Evolutionary conservation across 2,888 invertebrate genomes (phyloP), one percentile per base, ranked within the genome.

Genomic region (Drosophila conformis): DNA sequence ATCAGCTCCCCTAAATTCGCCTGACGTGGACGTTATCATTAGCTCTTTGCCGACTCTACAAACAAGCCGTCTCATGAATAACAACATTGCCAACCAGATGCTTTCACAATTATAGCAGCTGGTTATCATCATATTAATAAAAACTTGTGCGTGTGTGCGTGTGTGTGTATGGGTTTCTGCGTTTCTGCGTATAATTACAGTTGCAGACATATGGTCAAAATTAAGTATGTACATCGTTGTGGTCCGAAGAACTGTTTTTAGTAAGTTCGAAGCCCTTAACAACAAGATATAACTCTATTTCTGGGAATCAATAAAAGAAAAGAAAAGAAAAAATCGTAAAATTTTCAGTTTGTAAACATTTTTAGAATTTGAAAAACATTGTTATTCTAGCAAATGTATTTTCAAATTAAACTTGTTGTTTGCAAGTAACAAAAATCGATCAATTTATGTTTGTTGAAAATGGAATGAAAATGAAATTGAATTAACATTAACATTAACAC

Each of bases 1-100:
- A 79, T 79, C 74, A 78, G 68, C 29, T 40, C 60, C 60, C 57
- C 56, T 25, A 59, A 70, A 62, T 68, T 73, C 40, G 51, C 68
- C 61, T 33, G 58, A 73, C 61, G 52, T 67, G 53, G 6, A 51
- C 73, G 68, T 81, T 79, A 79, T 79, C 79, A 77, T 73, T 66
- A 58, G 67, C 62, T 79, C 65, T 77, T 63, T 65, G 54, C 31
- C 48, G 27, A 27, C 13, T 33, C 64, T 65, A 77, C 62, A 80
- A 77, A 80, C 70, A 80, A 62, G 27, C 29, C 33, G n/a, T 27
- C 36, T 8, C 38, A 58, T 78, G 68, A 77, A 81, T 74, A 73
- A 40, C 48, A 71, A 56, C 36, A 68, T n/a, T 13, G 59, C 66
- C 64, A 60, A 74, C 63, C 67, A 76, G 56, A 61, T 61, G 42